Conservation (phyloP, 2,888 invertebrate species). For the Lacanobia oleracea region DNA sequence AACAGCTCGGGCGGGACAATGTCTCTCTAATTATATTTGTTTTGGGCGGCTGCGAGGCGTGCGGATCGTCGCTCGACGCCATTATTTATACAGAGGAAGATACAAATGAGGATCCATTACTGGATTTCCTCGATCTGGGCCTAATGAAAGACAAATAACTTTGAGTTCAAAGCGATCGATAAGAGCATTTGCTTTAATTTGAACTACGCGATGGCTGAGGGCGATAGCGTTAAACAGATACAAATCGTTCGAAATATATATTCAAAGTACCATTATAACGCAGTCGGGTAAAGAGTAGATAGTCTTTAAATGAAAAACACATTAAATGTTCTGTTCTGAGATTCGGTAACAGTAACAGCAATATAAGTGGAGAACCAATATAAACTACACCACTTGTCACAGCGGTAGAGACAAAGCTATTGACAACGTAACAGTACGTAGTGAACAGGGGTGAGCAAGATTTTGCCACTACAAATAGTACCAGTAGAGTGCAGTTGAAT, state of each 20-base stretch:
- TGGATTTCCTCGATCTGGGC: slow-evolving; percentile 85
- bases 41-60: slow-evolving; percentile 75
- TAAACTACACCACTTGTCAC: slow-evolving; percentile 72
- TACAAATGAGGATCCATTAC: slow-evolving; percentile 88
- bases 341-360: slow-evolving; percentile 40
- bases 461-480: slow-evolving; percentile 50
- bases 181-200: slow-evolving; percentile 81
- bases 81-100: slow-evolving; percentile 85
- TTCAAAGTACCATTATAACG: slow-evolving; percentile 10
- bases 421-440: slow-evolving; percentile 72
- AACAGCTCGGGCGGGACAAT: slow-evolving; percentile 71
- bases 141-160: slow-evolving; percentile 88
- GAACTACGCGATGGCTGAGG: slow-evolving; percentile 73
- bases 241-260: slow-evolving; percentile 42
- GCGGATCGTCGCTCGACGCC: slow-evolving; percentile 76
- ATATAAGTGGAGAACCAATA: slow-evolving; percentile 78
- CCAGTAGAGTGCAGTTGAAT: slow-evolving; percentile 44
- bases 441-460: slow-evolving; percentile 56
- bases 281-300: slow-evolving; percentile 12
- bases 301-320: slow-evolving; percentile 26
- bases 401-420: slow-evolving; percentile 75
- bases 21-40: slow-evolving; percentile 83
- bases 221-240: slow-evolving; percentile 51
- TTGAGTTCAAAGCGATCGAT: slow-evolving; percentile 83
- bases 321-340: slow-evolving; percentile 26